Percentiles rank a stretch among this genome's conserved stretches.
These are phyloP conservation scores for Chaetogeoica ovagalla DNA, from an alignment of 2,888 invertebrate genomes.

Conservation along the genomic window DNA sequence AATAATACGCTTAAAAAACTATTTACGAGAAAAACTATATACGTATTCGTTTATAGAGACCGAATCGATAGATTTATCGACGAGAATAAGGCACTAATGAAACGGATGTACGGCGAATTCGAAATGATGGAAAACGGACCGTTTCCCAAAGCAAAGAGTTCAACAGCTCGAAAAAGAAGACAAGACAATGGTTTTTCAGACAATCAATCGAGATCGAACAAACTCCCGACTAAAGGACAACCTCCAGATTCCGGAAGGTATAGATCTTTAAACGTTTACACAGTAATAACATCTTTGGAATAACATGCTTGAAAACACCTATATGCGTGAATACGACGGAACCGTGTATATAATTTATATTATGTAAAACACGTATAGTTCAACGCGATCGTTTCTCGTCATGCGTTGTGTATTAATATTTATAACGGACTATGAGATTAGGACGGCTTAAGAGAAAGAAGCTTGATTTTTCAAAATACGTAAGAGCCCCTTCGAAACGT, in stretches of 20 bases:
- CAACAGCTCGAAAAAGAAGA: conserved; percentile 36
- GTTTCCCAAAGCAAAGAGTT: conserved; percentile 29
- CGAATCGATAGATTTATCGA: conserved; percentile 90
- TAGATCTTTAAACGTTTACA: background rate
- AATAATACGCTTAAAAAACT: background rate
- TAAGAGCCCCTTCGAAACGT: too few relatives aligned
- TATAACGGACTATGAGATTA: too few relatives aligned
- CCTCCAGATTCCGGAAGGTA: conserved; percentile 50
- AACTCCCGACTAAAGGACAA: conserved; percentile 34
- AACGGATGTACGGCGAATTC: conserved; percentile 92
- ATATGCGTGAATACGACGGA: too few relatives aligned
- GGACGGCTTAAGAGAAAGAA: too few relatives aligned
- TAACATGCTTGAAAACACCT: too few relatives aligned
- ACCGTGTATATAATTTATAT: too few relatives aligned
- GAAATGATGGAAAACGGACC: conserved; percentile 57
- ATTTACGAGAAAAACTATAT: background rate
- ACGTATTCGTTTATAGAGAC: conserved; percentile 67
- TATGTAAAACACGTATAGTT: too few relatives aligned
- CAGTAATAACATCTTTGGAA: background rate
- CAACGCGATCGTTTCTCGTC: too few relatives aligned
- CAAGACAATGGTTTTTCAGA: conserved; percentile 29
- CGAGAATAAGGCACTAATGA: conserved; percentile 90
- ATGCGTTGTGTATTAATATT: too few relatives aligned
- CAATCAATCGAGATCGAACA: conserved; percentile 36
- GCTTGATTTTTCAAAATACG: too few relatives aligned